Evolutionary conservation across 1,140 invertebrate genomes (phyloP), one percentile per base, ranked within the genome.

Genomic region (Megalonaias nervosa): DNA sequence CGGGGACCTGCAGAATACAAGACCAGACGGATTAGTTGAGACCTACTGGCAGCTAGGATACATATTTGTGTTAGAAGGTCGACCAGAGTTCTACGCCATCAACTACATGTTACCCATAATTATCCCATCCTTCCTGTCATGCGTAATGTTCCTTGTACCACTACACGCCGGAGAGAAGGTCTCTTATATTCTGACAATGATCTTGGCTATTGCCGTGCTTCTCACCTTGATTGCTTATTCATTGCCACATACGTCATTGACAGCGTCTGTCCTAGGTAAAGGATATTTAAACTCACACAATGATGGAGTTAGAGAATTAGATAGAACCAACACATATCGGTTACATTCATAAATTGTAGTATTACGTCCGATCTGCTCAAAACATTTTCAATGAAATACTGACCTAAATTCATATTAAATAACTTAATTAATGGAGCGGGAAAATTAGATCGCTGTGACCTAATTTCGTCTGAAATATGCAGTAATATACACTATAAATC

Each of bases 201-300:
- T 93, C 1, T 84, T 93, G 19, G 91, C 93, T 6, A 92, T 93
- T 80, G 91, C 91, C 67, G 92, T 93, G n/a, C 93, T 93, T 83
- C 92, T 93, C 89, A 85, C 93, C 64, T 90, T 92, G 70, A 92
- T 93, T 65, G 91, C 91, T 26, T 92, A 93, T 81, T 92, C 91
- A 76, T 90, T 93, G 87, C 93, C 93, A 15, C 91, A 93, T 81
- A 93, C 92, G 6, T 93, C 92, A 16, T 92, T 92, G 67, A 81
- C 81, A 75, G 76, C 89, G 15, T 87, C 89, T 16, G 48, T 90
- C 0, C 90, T 93, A 31, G 92, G 87, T 48, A 48, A 48, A 31
- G 31, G 2, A 31, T 31, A n/a, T n/a, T n/a, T n/a, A n/a, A n/a
- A n/a, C n/a, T n/a, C n/a, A n/a, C n/a, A n/a, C n/a, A n/a, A n/a